phyloP scores from a whole-genome alignment of 2,888 invertebrate genomes.

The Acanthacorydalis orientalis region DNA sequence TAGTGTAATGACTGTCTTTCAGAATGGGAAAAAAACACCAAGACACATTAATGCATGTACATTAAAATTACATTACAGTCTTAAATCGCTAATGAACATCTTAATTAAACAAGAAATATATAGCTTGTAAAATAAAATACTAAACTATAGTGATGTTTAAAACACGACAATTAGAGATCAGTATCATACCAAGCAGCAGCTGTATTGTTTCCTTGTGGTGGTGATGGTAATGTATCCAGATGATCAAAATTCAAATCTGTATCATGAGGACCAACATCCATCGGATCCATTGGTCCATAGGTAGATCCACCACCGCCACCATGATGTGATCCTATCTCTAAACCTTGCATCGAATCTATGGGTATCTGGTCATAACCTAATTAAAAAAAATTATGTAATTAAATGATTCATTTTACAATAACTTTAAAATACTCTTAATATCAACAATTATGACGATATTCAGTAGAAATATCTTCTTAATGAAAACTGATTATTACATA shows the following conservation, averaged over 20 bases:
- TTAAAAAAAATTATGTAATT: slow-evolving; percentile 13
- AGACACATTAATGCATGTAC: no score
- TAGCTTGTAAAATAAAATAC: no score
- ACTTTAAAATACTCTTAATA: neutral
- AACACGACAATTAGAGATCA: slow-evolving; percentile 48
- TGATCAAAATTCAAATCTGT: slow-evolving; percentile 67
- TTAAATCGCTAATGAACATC: no score
- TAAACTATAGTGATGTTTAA: no score
- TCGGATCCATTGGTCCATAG: slow-evolving; percentile 69
- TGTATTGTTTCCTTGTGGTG: slow-evolving; percentile 79
- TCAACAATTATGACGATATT: neutral
- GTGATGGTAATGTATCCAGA: slow-evolving; percentile 57
- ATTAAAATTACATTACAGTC: no score
- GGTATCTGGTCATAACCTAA: slow-evolving; percentile 95
- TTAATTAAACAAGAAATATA: no score
- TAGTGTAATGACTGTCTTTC: no score
- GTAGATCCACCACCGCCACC: slow-evolving; percentile 44
- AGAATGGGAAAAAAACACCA: no score
- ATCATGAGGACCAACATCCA: slow-evolving; percentile 67
- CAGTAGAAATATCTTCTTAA: no score
- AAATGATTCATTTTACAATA: no score
- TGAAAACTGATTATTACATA: neutral
- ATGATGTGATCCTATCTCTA: slow-evolving; percentile 62
- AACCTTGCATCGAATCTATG: slow-evolving; percentile 90
- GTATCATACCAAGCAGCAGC: slow-evolving; percentile 97